Evolutionary conservation across 35 echinoderm and acorn worm species (phyloP).

Genomic region (Nesometra sesokonis): DNA sequence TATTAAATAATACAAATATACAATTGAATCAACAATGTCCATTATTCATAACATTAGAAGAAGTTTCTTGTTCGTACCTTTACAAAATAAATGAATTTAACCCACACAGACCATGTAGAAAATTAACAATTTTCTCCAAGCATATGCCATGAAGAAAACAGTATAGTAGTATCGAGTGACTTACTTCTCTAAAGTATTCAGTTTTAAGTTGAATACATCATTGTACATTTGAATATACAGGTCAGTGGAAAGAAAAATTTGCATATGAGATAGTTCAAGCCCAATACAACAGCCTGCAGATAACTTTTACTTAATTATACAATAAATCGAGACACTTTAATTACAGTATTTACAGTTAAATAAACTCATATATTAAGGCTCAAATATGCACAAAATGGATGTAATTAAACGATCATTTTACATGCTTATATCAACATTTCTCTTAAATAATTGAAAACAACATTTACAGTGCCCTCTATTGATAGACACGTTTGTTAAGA

Average conservation of each 20-base stretch:
- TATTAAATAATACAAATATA: too few species aligned
- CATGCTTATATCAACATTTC: neutral
- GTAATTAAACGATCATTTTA: neutral
- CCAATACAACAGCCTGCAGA: neutral
- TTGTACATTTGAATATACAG: neutral
- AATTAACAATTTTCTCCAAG: too few species aligned
- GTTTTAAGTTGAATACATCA: neutral
- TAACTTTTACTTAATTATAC: neutral
- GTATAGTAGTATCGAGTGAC: neutral
- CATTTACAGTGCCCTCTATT: neutral
- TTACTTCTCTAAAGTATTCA: neutral
- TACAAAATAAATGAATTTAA: too few species aligned
- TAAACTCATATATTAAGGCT: neutral
- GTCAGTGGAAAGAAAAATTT: neutral
- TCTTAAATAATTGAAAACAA: neutral
- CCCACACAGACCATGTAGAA: too few species aligned
- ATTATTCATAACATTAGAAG: too few species aligned
- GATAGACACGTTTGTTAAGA: neutral
- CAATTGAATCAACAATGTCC: too few species aligned
- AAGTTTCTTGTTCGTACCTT: too few species aligned
- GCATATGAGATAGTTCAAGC: neutral
- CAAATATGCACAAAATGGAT: neutral
- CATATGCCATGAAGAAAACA: too few species aligned
- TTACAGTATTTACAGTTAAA: neutral
- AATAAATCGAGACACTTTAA: neutral